These are phyloP conservation scores for Melikaiella ostensackeni DNA, from an alignment of 2,888 invertebrate species.

Conservation along the genomic window DNA sequence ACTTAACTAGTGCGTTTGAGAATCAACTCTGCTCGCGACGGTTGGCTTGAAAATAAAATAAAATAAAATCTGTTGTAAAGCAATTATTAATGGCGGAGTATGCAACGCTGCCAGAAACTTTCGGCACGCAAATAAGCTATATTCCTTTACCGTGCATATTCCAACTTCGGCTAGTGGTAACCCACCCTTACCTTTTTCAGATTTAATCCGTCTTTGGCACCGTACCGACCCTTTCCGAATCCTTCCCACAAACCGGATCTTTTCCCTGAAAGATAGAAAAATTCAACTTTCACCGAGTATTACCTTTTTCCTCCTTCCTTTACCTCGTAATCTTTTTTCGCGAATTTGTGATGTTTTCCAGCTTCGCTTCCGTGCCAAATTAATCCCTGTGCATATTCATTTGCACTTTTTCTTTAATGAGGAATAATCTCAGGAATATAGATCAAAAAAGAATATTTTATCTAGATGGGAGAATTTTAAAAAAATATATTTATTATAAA, in stretches of 20 bases:
- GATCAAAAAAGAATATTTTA: background rate
- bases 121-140: constrained; percentile 76
- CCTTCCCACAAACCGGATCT: constrained; percentile 36
- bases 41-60: constrained; percentile 55
- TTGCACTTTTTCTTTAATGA: constrained; percentile 29
- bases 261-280: constrained; percentile 32
- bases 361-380: constrained; percentile 15
- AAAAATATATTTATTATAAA: too few species aligned
- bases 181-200: constrained; percentile 62
- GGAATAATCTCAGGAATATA: background rate
- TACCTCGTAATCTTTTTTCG: constrained; percentile 27
- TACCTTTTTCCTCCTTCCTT: constrained; percentile 8
- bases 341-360: constrained; percentile 30
- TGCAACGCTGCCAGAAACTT: constrained; percentile 74
- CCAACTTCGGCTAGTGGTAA: constrained; percentile 68
- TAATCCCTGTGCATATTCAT: constrained; percentile 30
- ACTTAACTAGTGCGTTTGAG: constrained; percentile 29
- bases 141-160: constrained; percentile 72
- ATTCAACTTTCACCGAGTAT: constrained; percentile 28
- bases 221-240: constrained; percentile 54
- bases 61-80: constrained; percentile 74
- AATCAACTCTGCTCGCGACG: constrained; percentile 41
- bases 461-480: too few species aligned
- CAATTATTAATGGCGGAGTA: constrained; percentile 75
- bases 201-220: constrained; percentile 70